Percentiles rank a stretch among this genome's conserved stretches.
phyloP scores from a whole-genome alignment of 2,113 vertebrate genomes.

The Melanostigma gelatinosum region DNA sequence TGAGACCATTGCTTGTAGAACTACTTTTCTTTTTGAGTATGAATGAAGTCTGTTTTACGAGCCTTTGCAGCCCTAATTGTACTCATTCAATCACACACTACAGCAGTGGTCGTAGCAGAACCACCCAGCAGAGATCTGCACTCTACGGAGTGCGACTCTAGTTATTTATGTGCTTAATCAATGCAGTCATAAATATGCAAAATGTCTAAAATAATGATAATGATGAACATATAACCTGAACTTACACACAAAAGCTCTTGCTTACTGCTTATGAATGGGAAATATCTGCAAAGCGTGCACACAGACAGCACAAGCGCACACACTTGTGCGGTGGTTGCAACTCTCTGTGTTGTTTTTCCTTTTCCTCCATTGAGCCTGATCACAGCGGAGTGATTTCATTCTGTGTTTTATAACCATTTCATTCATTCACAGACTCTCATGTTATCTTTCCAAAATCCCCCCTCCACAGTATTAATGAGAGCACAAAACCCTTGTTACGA shows the following conservation, averaged over 20 bases:
- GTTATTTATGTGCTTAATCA: neutral
- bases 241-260: neutral
- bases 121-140: neutral
- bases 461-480: constrained; percentile 32
- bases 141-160: neutral
- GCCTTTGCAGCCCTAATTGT: neutral
- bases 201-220: neutral
- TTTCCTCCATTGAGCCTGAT: constrained; percentile 17
- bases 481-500: constrained; percentile 8
- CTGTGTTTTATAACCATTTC: constrained; percentile 19
- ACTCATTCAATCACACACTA: neutral
- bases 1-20: neutral
- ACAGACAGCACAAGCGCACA: neutral
- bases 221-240: neutral
- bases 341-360: constrained; percentile 28
- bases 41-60: neutral
- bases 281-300: neutral
- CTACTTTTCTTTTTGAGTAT: neutral
- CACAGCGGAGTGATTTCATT: constrained; percentile 17
- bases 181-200: neutral
- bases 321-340: neutral
- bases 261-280: constrained; percentile 4
- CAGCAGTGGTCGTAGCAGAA: neutral
- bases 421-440: constrained; percentile 35
- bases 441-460: constrained; percentile 11